Evolutionary conservation across 1,140 invertebrate genomes (phyloP).

Genomic region (Linepithema humile): DNA sequence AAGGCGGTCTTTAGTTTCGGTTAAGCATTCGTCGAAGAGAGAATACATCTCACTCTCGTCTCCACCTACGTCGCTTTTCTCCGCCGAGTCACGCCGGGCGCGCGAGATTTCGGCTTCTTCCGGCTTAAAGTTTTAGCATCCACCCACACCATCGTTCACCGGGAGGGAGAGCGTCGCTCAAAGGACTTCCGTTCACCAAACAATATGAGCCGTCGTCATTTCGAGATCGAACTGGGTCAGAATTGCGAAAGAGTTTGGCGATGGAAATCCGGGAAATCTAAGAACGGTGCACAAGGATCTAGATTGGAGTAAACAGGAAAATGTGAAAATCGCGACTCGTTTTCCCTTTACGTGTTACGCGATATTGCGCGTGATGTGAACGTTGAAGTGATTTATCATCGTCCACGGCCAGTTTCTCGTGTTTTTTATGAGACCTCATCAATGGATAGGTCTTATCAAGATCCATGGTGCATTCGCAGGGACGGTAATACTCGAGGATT

Average conservation of each 20-base stretch:
- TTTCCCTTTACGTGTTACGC: neutral
- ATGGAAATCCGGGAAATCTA: neutral
- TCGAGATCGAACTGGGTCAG: neutral
- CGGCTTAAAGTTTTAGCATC: neutral
- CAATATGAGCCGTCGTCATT: neutral
- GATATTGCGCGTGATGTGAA: conserved; percentile 4
- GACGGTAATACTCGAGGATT: neutral
- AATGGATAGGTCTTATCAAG: neutral
- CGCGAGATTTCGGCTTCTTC: conserved; percentile 1
- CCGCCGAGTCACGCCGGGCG: conserved; percentile 36
- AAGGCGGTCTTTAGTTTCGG: conserved; percentile 66
- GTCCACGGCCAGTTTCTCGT: neutral
- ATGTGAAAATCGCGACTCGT: neutral
- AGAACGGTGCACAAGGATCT: neutral
- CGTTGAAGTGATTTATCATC: neutral
- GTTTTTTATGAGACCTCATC: neutral
- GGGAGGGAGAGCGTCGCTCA: neutral
- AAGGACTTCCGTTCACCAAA: conserved; percentile 58
- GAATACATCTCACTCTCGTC: conserved; percentile 52
- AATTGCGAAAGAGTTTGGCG: neutral
- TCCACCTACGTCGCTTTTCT: conserved; percentile 28
- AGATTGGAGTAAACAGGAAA: neutral
- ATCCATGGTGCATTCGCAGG: neutral
- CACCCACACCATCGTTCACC: neutral
- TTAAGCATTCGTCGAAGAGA: conserved; percentile 65